Base-by-base conservation (phyloP, 2,797 vertebrate species). In the Enoplosus armatus region DNA sequence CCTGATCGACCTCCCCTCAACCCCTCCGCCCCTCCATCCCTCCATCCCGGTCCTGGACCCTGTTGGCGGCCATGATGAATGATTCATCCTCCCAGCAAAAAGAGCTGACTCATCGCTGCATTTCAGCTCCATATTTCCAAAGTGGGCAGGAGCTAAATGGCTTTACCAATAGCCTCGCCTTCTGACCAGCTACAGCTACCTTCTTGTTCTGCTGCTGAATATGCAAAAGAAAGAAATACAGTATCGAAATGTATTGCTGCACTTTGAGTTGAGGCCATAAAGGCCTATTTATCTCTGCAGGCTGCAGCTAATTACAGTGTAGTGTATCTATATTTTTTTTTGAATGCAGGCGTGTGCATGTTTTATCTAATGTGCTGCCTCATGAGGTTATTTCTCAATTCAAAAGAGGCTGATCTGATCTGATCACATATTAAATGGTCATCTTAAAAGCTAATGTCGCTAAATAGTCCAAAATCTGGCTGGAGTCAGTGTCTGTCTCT, bases 1-100 rank as follows among this genome's bases (percentile, higher is more conserved):
- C 85, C 75, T 85, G 84, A 93, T 91, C 74, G 85, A 93, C 88
- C 88, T 89, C 82, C 87, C 73, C 80, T 75, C 82, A 63, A 72
- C 75, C 74, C 69, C 85, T 75, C 77, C 68, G 9, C 51, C 80
- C 76, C 77, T 82, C 54, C 68, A 51, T 37, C 58, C 56, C 62
- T 78, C 72, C 71, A 74, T 85, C 75, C 83, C 14, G 24, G 68
- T 87, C 84, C 82, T 85, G 85, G 89, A 93, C 82, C 79, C 77
- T 59, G 89, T 89, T 90, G 81, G 86, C 80, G 80, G 87, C 86
- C 86, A 90, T 91, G 93, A 94, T 95, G 94, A 95, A 95, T 94
- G 94, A 94, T 94, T 95, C 93, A 94, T 93, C 90, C 89, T 83
- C 79, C 70, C 60, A 47, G 85, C 48, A 54, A 85, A 87, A 91